Conservation (phyloP, 37 sponge, comb jelly and placozoan species). For the Hormiphora californensis region DNA sequence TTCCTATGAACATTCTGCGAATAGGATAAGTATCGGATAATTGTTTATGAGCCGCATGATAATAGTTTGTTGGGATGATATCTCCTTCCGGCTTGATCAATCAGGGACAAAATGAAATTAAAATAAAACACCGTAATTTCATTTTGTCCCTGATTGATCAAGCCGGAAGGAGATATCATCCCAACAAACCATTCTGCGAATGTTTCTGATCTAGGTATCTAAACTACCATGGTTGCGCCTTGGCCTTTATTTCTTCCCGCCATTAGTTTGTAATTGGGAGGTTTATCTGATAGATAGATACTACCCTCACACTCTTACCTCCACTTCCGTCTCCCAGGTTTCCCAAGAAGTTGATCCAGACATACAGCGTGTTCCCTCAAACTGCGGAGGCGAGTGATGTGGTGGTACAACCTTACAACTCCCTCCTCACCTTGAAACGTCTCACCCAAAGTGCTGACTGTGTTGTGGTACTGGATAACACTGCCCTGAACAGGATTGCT, state of each 20-base stretch:
- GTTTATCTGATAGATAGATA: neutral
- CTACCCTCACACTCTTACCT: too few species aligned
- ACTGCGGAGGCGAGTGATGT: conserved; percentile 87
- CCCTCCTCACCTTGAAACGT: conserved; percentile 91
- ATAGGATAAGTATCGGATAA: too few species aligned
- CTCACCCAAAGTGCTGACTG: conserved; percentile 90
- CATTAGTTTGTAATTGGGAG: neutral
- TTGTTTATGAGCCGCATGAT: too few species aligned
- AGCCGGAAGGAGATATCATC: too few species aligned
- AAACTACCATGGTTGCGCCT: too few species aligned
- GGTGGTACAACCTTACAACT: conserved; percentile 99
- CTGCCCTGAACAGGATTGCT: conserved; percentile 93
- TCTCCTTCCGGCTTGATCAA: too few species aligned
- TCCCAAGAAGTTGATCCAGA: conserved; percentile 94
- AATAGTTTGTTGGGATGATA: too few species aligned
- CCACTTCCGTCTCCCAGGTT: conserved; percentile 61
- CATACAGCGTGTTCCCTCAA: conserved; percentile 91
- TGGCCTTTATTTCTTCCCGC: neutral
- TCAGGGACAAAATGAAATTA: too few species aligned
- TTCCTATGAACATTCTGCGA: neutral
- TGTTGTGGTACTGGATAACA: conserved; percentile 96
- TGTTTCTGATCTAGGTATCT: too few species aligned
- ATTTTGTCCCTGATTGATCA: too few species aligned
- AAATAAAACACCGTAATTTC: too few species aligned
- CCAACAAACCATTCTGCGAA: too few species aligned